phyloP scores from a whole-genome alignment of 2,888 invertebrate species.

The Zelleria hepariella region DNA sequence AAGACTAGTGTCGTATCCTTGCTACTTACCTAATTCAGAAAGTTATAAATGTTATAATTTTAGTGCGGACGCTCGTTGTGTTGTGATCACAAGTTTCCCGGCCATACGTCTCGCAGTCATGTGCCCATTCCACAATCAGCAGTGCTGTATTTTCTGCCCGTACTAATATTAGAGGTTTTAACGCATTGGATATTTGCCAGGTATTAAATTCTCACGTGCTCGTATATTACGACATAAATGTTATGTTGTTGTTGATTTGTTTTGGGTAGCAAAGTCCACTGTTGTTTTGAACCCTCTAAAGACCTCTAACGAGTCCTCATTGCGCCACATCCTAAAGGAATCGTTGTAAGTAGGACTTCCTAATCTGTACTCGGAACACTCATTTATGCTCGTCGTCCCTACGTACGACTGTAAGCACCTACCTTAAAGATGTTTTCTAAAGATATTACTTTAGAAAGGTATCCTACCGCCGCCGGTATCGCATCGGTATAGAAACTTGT shows the following conservation, averaged over 20 bases:
- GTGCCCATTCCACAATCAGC: constrained; percentile 52
- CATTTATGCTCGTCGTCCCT: too few species aligned
- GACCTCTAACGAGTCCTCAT: not conserved
- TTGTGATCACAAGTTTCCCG: constrained; percentile 13
- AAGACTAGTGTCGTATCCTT: not conserved
- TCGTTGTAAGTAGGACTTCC: not conserved
- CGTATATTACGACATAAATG: constrained; percentile 4
- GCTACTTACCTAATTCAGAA: too few species aligned
- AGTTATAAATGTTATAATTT: not conserved
- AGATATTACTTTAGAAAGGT: too few species aligned
- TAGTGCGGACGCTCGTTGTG: not conserved
- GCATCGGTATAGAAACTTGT: too few species aligned
- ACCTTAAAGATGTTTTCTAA: too few species aligned
- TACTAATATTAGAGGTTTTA: constrained; percentile 66
- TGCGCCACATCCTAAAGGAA: not conserved
- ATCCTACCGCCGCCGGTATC: too few species aligned
- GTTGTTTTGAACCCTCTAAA: not conserved
- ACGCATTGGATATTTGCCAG: constrained; percentile 60
- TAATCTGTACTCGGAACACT: not conserved
- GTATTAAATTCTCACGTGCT: constrained; percentile 40
- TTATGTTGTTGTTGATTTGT: not conserved
- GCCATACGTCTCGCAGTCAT: constrained; percentile 37
- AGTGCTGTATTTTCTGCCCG: constrained; percentile 52
- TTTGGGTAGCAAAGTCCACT: not conserved
- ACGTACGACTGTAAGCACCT: too few species aligned